A percentile compares a stretch with the other conserved stretches of the same genome.
phyloP scores from a whole-genome alignment of 2,797 vertebrate species.

The Schizopygopsis malacanthus region DNA sequence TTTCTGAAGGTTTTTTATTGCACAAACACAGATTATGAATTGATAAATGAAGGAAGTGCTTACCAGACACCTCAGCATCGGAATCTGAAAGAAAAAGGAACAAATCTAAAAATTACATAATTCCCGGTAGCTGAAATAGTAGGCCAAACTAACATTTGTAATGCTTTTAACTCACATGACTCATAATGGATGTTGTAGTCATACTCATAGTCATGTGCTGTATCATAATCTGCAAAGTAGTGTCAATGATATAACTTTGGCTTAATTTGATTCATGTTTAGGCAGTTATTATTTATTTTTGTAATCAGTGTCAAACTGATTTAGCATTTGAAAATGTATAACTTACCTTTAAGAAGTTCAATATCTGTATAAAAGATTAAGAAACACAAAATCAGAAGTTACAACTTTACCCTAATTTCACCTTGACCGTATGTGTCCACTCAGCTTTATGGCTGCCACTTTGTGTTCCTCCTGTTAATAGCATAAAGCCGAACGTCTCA shows the following conservation, averaged over 20 bases:
- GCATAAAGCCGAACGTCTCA: not conserved
- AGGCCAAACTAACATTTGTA: not conserved
- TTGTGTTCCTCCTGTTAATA: not conserved
- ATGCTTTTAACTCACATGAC: conserved; percentile 70
- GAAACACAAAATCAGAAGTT: conserved; percentile 10
- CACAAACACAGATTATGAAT: not conserved
- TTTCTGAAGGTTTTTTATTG: not conserved
- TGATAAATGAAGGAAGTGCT: not conserved
- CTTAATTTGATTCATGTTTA: not conserved
- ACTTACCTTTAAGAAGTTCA: conserved; percentile 75
- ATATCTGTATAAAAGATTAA: conserved; percentile 68
- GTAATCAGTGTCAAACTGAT: not conserved
- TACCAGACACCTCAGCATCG: conserved; percentile 46
- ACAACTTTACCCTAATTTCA: conserved; percentile 3
- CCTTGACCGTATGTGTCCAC: not conserved
- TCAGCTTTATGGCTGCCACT: not conserved
- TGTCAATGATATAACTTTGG: conserved; percentile 7
- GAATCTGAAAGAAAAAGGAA: conserved; percentile 40
- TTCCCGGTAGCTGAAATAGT: not conserved
- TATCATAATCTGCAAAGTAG: conserved; percentile 73
- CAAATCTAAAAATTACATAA: not conserved
- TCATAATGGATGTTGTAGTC: conserved; percentile 68
- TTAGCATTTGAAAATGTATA: not conserved
- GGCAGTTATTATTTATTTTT: not conserved
- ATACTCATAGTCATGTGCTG: conserved; percentile 77